Base-by-base conservation (phyloP, 2,888 invertebrate species). In the Gisinianus flammeolus region DNA sequence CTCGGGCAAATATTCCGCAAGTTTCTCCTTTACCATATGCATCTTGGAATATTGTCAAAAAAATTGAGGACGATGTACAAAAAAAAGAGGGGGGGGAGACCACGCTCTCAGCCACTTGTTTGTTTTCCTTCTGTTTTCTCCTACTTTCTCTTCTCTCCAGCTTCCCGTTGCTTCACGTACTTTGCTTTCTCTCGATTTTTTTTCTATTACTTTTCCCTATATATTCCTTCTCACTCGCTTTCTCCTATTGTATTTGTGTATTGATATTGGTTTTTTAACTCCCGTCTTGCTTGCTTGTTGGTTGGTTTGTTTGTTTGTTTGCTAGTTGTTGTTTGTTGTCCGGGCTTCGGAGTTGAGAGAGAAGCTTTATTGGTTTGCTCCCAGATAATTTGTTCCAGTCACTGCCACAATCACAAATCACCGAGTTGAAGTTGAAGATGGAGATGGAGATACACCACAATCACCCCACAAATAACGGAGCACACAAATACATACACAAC, bases 1-100 rank as follows among this genome's bases (percentile, higher is more conserved):
- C 70, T 82, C 81, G n/a, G 84, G 83, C 24, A 84, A 78, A 75
- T 81, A 82, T 70, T 82, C 79, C 35, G 78, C 76, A 54, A 84
- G 66, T 68, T 81, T 84, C n/a, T 66, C 67, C 30, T 67, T 26
- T n/a, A 76, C 24, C 26, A 52, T 54, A 22, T 76, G 67, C 76
- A 76, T 76, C 54, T 68, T 68, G 4, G 22, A n/a, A 6, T 33
- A 6, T 22, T 68, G n/a, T n/a, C n/a, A n/a, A n/a, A n/a, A n/a
- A n/a, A 6, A 4, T 64, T 5, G 3, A 6, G n/a, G 26, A 16
- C 4, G 16, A 16, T 28, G 6, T 28, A 24, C 64, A 26, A 22
- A 44, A 44, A 6, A 44, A 44, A 16, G 16, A 6, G 44, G 6
- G 44, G 6, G 44, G 6, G 8, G 8, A 44, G 16, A 44, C 16